Conservation (phyloP, 2,888 invertebrate species). For the Crepidodera aurea region DNA sequence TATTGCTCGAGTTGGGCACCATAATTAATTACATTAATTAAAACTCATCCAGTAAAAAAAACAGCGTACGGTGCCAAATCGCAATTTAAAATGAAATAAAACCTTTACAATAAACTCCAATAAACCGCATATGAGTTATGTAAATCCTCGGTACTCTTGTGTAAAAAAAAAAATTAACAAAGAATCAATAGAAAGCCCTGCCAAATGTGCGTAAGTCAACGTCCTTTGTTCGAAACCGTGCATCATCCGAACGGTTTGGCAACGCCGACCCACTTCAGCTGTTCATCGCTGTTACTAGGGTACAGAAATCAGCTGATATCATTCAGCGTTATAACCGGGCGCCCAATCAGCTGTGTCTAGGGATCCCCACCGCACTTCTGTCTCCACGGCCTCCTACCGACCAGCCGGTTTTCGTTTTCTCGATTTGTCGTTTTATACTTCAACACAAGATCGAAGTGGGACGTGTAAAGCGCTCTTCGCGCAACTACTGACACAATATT, state of each 20-base stretch:
- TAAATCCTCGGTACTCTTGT: too few species aligned
- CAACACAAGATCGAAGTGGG: conserved; percentile 20
- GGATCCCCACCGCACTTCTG: conserved; percentile 31
- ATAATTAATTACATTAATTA: too few species aligned
- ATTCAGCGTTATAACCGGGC: conserved; percentile 42
- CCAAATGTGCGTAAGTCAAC: conserved; percentile 25
- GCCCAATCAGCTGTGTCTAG: conserved; percentile 42
- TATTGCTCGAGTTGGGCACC: too few species aligned
- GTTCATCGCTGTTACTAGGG: conserved; percentile 41
- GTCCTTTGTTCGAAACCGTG: conserved; percentile 31
- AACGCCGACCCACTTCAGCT: conserved; percentile 37
- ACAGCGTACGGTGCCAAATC: too few species aligned
- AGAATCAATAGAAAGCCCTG: conserved; percentile 23
- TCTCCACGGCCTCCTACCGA: conserved; percentile 34
- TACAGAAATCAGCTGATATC: conserved; percentile 48
- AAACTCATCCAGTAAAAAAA: too few species aligned
- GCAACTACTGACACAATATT: conserved; percentile 13
- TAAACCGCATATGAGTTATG: too few species aligned
- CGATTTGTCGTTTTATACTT: conserved; percentile 27
- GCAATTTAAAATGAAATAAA: too few species aligned
- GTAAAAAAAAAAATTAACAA: not conserved
- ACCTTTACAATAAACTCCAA: too few species aligned
- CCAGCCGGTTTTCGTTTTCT: conserved; percentile 38
- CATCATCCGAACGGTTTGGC: conserved; percentile 16
- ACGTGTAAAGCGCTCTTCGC: conserved; percentile 20